Evolutionary conservation across 2,113 vertebrate species (phyloP), one percentile per base, ranked within the genome.

Genomic region (Nycticebus coucang): DNA sequence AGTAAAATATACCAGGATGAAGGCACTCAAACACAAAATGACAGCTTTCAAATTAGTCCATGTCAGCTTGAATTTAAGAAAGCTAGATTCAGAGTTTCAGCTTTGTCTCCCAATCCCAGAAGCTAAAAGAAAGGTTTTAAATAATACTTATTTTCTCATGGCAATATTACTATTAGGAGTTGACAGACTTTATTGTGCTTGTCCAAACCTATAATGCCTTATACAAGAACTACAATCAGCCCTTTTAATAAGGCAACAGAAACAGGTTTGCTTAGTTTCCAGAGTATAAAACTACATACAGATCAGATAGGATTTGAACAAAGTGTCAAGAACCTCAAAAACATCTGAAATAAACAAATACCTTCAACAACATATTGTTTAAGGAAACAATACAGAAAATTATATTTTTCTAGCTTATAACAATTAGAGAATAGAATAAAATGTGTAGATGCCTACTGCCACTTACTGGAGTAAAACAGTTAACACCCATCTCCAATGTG

Each of bases 301-400:
- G 33, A 93, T 84, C 72, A 78, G 21, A 91, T n/a, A 86, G 53
- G 75, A 89, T 92, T 78, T 91, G 93, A 91, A 88, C n/a, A 96
- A 96, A 95, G 81, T 15, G 66, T 85, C 71, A 94, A 95, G 37
- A 84, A 89, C 30, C 21, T 97, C 62, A 81, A 66, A 97, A 89
- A 96, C 22, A 50, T 24, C 19, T 60, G 24, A 94, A 94, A 96
- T 18, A 83, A 57, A 66, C 19, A 45, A 80, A 41, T 74, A 66
- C 35, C 87, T 68, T 78, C 50, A 24, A 59, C 4, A 53, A 81
- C 88, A n/a, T 22, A 50, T 64, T 82, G 1, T 37, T 83, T n/a
- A 78, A 95, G 53, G 33, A 94, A 93, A 75, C 60, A 72, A 77
- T 24, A 93, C 4, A 21, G 45, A 92, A 74, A 89, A 92, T 9